Base-by-base conservation (phyloP, 1,140 invertebrate genomes). In the Mizuhopecten yessoensis region DNA sequence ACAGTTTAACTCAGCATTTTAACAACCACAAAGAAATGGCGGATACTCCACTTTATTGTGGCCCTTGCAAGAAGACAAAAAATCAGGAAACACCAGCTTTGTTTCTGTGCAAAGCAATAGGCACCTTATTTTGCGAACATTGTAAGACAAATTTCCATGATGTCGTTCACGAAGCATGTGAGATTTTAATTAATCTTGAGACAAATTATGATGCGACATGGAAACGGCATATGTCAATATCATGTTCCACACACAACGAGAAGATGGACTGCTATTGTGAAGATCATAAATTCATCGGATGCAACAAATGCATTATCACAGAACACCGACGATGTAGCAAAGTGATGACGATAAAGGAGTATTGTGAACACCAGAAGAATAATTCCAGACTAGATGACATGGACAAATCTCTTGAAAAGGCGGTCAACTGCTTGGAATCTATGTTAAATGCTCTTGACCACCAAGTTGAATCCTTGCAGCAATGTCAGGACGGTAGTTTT, bases 381-480 rank as follows among this genome's bases (percentile, higher is more conserved):
- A 90, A 29, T 7, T 33, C 86, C 34, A 49, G 90, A 23, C 33
- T 90, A 33, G 89, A 90, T 13, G 88, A 75, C 17, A 33, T 91
- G 11, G 87, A 88, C 11, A 86, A 90, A 34, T 87, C 87, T 23
- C 89, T 87, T 45, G 87, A 89, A 20, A 87, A 91, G 34, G 87
- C 86, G 33, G 33, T 90, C 15, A 9, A 33, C n/a, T 89, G 86
- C n/a, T 34, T 91, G 17, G 91, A 90, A 23, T 34, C 42, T 57
- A 90, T 91, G 17, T 42, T 91, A 33, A 88, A 90, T 20, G 88
- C 89, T 87, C 90, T 42, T 87, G 87, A 86, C 5, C 57, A 75
- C 29, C 88, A 91, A 34, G 87, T 42, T n/a, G 57, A 87, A 39
- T 34, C 87, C 49, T 42, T 91, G 20, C 39, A 57, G 29, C 87